Percentiles rank a stretch among this genome's conserved stretches.
These are phyloP conservation scores for Tipula unca DNA, from an alignment of 2,888 invertebrate species.

Conservation along the genomic window DNA sequence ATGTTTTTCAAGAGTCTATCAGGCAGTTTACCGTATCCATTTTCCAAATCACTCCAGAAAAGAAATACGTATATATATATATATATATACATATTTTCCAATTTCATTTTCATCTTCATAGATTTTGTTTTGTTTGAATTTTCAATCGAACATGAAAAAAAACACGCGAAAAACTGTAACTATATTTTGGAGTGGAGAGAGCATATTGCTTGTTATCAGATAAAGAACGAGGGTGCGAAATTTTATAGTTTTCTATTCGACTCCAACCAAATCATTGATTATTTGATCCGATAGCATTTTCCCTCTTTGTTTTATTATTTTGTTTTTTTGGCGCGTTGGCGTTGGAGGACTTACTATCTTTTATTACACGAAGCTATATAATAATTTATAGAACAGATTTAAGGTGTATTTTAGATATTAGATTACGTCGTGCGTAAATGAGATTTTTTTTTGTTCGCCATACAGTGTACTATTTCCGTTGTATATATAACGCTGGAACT, in stretches of 20 bases:
- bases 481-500: neutral
- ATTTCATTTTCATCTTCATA: slow-evolving; percentile 8
- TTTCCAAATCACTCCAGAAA: neutral
- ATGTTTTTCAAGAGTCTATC: neutral
- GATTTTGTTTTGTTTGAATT: neutral
- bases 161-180: neutral
- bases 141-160: neutral
- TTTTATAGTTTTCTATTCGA: slow-evolving; percentile 2
- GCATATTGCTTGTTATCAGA: neutral
- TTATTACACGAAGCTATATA: neutral
- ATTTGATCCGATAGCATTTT: neutral
- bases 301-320: neutral
- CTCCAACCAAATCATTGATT: neutral
- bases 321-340: neutral
- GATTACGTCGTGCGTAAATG: neutral
- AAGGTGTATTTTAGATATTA: slow-evolving; percentile 8
- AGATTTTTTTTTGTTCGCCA: neutral
- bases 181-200: neutral
- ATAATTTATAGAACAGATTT: slow-evolving; percentile 8
- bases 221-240: neutral
- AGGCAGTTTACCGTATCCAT: neutral
- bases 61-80: too few species aligned
- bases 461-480: neutral
- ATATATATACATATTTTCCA: too few species aligned
- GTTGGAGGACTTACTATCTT: neutral